A percentile compares a stretch with the other conserved stretches of the same genome.
These are phyloP conservation scores for Leptopterna dolabrata DNA, from an alignment of 2,888 invertebrate species.

Conservation along the genomic window DNA sequence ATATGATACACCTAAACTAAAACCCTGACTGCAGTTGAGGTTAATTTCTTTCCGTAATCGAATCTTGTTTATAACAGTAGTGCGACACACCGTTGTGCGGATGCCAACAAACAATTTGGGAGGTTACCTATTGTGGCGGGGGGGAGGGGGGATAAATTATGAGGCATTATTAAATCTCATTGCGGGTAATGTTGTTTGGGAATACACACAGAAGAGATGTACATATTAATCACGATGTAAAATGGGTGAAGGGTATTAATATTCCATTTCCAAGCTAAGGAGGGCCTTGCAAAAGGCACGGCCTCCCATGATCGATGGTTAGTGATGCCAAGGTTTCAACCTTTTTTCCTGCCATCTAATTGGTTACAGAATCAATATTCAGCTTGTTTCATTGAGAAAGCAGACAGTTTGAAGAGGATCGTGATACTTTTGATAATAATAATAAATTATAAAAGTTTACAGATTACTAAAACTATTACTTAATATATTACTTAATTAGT, in stretches of 20 bases:
- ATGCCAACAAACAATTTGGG: too few species aligned
- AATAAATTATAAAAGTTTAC: not conserved
- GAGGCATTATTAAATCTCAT: too few species aligned
- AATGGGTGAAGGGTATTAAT: not conserved
- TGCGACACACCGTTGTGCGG: too few species aligned
- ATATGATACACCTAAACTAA: too few species aligned
- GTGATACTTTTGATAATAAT: not conserved
- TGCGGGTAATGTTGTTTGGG: too few species aligned
- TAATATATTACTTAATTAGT: too few species aligned
- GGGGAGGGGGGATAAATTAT: too few species aligned
- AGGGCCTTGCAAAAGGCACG: not conserved
- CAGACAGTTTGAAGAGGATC: not conserved
- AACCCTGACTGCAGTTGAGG: too few species aligned
- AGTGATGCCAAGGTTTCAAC: conserved; percentile 40
- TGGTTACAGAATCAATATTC: conserved; percentile 36
- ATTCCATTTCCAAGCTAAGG: not conserved
- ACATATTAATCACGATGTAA: not conserved
- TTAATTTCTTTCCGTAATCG: too few species aligned
- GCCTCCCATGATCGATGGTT: conserved; percentile 44
- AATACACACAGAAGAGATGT: not conserved
- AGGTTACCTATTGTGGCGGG: too few species aligned
- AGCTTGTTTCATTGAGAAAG: conserved; percentile 10
- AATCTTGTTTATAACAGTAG: too few species aligned
- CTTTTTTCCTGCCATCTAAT: conserved; percentile 31
- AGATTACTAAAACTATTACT: too few species aligned